phyloP scores from a whole-genome alignment of 2,797 vertebrate genomes.

The Carduelis carduelis region DNA sequence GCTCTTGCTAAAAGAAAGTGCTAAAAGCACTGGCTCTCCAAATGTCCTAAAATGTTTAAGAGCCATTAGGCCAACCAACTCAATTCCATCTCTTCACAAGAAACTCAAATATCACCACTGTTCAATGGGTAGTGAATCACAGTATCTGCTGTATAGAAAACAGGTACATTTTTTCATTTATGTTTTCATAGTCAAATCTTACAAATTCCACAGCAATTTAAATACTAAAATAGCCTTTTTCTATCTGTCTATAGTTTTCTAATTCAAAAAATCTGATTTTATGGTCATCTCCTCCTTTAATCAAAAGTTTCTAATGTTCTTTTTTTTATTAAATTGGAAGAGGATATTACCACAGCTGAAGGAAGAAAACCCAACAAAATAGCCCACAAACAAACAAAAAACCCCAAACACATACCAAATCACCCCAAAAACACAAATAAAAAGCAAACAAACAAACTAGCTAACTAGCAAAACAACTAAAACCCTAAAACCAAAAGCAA shows the following conservation, averaged over 20 bases:
- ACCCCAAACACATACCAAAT: background rate
- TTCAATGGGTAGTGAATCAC: background rate
- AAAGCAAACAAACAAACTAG: background rate
- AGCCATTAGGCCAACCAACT: background rate
- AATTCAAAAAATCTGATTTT: background rate
- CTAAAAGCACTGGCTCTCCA: background rate
- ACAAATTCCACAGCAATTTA: background rate
- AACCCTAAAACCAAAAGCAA: background rate
- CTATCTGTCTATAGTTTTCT: background rate
- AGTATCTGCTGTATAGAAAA: background rate
- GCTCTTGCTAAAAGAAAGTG: background rate
- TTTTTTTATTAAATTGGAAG: background rate
- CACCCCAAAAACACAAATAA: background rate
- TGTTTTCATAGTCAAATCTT: background rate
- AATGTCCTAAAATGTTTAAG: background rate
- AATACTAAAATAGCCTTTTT: background rate
- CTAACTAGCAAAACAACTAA: background rate
- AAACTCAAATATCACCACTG: background rate
- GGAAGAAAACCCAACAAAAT: background rate
- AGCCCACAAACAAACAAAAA: background rate
- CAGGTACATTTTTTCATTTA: background rate
- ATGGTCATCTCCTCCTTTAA: background rate
- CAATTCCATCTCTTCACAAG: background rate
- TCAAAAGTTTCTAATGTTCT: background rate
- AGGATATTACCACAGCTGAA: background rate